Conservation (phyloP, 2,888 invertebrate genomes). For the Rhamnusium bicolor region DNA sequence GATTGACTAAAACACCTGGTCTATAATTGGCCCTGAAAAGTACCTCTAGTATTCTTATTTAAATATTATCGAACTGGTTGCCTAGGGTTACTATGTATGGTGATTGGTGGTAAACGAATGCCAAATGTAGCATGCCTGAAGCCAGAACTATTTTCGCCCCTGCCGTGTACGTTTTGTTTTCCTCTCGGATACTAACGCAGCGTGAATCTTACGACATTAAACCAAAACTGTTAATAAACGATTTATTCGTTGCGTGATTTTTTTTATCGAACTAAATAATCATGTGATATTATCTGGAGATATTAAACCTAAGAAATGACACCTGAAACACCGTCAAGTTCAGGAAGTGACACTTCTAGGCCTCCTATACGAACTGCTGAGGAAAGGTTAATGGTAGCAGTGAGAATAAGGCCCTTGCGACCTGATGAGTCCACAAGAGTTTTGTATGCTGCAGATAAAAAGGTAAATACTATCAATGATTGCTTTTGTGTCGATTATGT, state of each 20-base stretch:
- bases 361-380: slow-evolving; percentile 65
- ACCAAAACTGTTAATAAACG: background rate
- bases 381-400: slow-evolving; percentile 79
- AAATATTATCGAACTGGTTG: slow-evolving; percentile 49
- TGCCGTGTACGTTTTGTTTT: background rate
- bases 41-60: slow-evolving; percentile 43
- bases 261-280: background rate
- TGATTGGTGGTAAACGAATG: slow-evolving; percentile 2
- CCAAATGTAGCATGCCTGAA: slow-evolving; percentile 11
- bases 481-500: too few relatives aligned
- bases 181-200: background rate
- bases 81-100: slow-evolving; percentile 32
- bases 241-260: background rate
- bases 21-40: slow-evolving; percentile 16
- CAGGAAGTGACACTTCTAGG: slow-evolving; percentile 67
- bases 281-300: background rate
- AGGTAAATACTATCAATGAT: slow-evolving; percentile 76
- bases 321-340: slow-evolving; percentile 69
- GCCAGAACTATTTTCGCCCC: background rate
- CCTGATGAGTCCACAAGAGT: slow-evolving; percentile 83
- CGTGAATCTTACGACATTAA: background rate
- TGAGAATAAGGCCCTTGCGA: slow-evolving; percentile 89
- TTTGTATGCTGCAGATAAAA: slow-evolving; percentile 84
- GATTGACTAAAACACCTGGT: background rate
- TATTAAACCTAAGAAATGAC: slow-evolving; percentile 56